phyloP scores from a whole-genome alignment of 2,888 invertebrate genomes.

The Rhopalosiphum nymphaeae region DNA sequence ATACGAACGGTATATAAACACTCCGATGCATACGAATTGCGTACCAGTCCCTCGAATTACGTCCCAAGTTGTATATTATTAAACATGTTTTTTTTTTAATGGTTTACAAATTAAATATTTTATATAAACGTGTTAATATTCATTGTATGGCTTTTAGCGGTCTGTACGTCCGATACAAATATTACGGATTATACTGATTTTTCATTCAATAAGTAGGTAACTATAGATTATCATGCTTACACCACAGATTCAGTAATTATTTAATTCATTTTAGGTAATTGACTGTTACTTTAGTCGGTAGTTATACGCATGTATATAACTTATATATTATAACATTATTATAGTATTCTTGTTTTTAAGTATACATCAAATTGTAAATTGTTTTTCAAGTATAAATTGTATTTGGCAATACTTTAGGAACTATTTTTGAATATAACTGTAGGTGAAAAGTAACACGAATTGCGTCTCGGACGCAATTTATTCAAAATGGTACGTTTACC shows the following conservation, averaged over 20 bases:
- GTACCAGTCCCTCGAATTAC: not conserved
- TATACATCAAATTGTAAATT: not conserved
- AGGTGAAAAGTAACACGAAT: too few species aligned
- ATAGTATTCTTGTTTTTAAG: not conserved
- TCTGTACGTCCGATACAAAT: too few species aligned
- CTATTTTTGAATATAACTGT: not conserved
- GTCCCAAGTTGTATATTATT: not conserved
- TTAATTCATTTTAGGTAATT: not conserved
- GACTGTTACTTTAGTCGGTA: not conserved
- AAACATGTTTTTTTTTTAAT: not conserved
- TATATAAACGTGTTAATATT: too few species aligned
- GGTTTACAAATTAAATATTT: not conserved
- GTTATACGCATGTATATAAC: not conserved
- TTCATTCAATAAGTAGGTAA: too few species aligned
- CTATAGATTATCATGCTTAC: too few species aligned
- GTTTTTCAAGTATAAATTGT: not conserved
- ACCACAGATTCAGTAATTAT: not conserved
- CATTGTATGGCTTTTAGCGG: too few species aligned
- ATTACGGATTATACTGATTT: too few species aligned
- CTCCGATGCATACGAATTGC: too few species aligned
- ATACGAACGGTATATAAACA: not conserved
- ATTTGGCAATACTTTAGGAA: not conserved
- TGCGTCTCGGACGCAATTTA: not conserved
- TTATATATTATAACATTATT: not conserved
- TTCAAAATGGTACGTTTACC: not conserved